Evolutionary conservation across 2,888 invertebrate species (phyloP).

Genomic region (Dimorphilus gyrociliatus): DNA sequence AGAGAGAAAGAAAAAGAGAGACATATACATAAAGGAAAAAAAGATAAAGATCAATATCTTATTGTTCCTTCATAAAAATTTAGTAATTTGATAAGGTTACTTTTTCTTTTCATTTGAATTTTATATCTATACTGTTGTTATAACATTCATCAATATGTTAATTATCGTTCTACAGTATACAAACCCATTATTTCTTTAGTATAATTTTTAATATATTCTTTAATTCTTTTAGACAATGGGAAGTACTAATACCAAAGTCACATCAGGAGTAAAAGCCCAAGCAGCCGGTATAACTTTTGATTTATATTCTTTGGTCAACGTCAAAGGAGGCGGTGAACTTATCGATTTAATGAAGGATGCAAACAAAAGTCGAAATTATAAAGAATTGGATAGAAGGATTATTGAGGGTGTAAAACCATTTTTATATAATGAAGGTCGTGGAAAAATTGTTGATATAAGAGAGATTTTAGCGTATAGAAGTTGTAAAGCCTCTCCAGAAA

Average conservation of each 20-base stretch:
- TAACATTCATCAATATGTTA: no score
- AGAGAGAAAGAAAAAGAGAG: no score
- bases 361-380: conserved; percentile 22
- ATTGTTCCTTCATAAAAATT: no score
- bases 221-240: conserved; percentile 35
- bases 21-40: no score
- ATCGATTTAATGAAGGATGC: conserved; percentile 30
- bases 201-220: not conserved
- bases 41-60: no score
- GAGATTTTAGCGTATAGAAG: conserved; percentile 75
- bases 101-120: no score
- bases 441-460: conserved; percentile 72
- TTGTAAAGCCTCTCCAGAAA: conserved; percentile 33
- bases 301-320: conserved; percentile 51
- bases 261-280: conserved; percentile 85
- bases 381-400: conserved; percentile 74
- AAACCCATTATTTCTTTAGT: no score
- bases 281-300: conserved; percentile 41
- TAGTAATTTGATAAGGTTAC: no score
- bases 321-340: conserved; percentile 63
- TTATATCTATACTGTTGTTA: no score
- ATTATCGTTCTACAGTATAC: no score
- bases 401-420: conserved; percentile 70
- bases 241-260: conserved; percentile 50
- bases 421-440: conserved; percentile 79